Conservation (phyloP, 2,113 vertebrate species). For the Muscicapa adusta region DNA sequence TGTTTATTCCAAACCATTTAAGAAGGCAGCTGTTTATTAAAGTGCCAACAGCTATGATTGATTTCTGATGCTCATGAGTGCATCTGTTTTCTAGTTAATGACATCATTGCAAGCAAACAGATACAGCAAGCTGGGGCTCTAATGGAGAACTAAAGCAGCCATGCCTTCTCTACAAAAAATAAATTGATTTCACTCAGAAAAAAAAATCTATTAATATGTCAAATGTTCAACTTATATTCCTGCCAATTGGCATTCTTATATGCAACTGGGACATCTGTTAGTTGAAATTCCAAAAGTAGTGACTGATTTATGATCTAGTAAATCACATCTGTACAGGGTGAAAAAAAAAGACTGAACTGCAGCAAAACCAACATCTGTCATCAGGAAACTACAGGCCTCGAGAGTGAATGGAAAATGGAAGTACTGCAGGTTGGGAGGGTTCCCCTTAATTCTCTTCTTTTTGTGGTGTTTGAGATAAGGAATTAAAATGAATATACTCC, state of each 20-base stretch:
- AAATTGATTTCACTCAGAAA: background rate
- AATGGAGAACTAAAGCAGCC: background rate
- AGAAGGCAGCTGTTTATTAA: conserved; percentile 70
- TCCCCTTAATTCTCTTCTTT: background rate
- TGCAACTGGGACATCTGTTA: conserved; percentile 62
- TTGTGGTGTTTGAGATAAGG: background rate
- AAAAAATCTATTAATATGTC: conserved; percentile 9
- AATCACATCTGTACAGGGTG: conserved; percentile 49
- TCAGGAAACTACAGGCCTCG: background rate
- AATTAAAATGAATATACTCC: background rate
- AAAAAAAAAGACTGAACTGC: background rate
- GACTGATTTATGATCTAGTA: conserved; percentile 42
- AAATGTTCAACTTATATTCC: background rate
- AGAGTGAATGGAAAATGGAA: background rate
- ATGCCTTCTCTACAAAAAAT: background rate
- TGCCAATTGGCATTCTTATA: conserved; percentile 31
- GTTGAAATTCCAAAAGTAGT: conserved; percentile 35
- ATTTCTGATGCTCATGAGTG: conserved; percentile 39
- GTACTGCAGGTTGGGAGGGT: background rate
- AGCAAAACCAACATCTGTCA: conserved; percentile 34
- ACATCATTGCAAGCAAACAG: background rate
- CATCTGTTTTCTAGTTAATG: conserved; percentile 42
- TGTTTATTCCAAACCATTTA: conserved; percentile 57
- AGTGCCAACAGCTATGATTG: conserved; percentile 58
- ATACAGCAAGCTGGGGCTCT: background rate